Base-by-base conservation (phyloP, 2,888 invertebrate genomes). In the Apodemia mormo region DNA sequence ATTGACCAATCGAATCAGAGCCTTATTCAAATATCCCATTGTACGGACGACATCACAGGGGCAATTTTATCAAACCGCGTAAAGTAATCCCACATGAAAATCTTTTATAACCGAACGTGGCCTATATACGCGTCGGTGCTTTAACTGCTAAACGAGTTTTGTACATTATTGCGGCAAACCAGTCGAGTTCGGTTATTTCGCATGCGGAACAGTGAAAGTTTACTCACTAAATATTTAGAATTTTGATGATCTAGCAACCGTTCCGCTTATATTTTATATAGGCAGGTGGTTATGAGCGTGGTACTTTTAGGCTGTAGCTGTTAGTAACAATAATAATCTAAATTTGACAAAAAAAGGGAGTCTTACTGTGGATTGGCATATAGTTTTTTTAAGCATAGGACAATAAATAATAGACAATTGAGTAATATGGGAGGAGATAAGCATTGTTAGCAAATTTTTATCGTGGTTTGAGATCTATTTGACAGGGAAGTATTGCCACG, bases 81-180 rank as follows among this genome's bases (percentile, higher is more conserved):
- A 22, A 54, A 54, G 52, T 54, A 54, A 54, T 54, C 22, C 61
- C 7, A 64, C 61, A 33, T 64, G 33, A 64, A 64, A 14, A 33
- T 64, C 14, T 64, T 64, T 64, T 64, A 33, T 12, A 61, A 61
- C 61, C 12, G 33, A 58, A 58, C 61, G 33, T 64, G 61, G 37
- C 61, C 61, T 64, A 64, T 64, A 64, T 64, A 6, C 61, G 61
- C 61, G n/a, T 64, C 37, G 33, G 61, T 29, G 58, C 37, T 64
- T 64, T 64, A 64, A 64, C 61, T 33, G 61, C 61, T 64, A 64
- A 64, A 64, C 61, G 61, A 37, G n/a, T 64, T 64, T 33, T 33
- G 58, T 54, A 22, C 8, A n/a, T 22, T 54, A 54, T 64, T 64
- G 61, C 61, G 37, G 37, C 33, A 14, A 64, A 37, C 12, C 61